Base-by-base conservation (phyloP, 1,140 invertebrate species). In the Drosophila ironensis region DNA sequence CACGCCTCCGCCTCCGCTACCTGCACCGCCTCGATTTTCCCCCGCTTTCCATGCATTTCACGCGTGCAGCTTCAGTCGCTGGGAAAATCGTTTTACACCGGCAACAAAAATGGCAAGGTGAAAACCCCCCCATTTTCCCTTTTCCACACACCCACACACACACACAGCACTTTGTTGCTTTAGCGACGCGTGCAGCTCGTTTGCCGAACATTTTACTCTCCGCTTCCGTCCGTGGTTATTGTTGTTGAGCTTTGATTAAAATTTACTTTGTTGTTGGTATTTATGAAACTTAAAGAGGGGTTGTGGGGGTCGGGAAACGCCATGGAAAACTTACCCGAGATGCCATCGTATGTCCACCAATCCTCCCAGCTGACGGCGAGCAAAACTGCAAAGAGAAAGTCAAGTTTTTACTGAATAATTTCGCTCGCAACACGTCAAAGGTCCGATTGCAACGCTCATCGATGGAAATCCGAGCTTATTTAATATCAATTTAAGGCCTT, bases 291-390 rank as follows among this genome's bases (percentile, higher is more conserved):
- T 61, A 63, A 63, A 16, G n/a, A 16, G 20, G 22, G 11, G 3
- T 9, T 11, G 5, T n/a, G 9, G 24, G 3, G 4, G 9, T 2
- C 1, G 16, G 6, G 20, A 17, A 8, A 8, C 3, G 19, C 0
- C 3, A 24, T 19, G 11, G 20, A 3, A 16, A 8, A 16, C 93
- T 95, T 92, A 97, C 96, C 96, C 91, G 96, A 97, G 90, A 97
- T 97, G 38, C 96, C 96, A 91, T 97, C 96, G 91, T 97, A 97
- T 53, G 96, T 97, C 96, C 96, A 97, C 96, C 96, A 97, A 92
- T 96, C 95, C 89, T 97, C 96, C 96, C 96, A 97, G 90, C 95
- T 96, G 69, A 96, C 95, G 73, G 93, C 92, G 45, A 90, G 91
- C 80, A 50, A 81, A 91, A 88, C 87, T 89, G 72, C 33, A 88